Evolutionary conservation across 2,113 vertebrate species (phyloP).

Genomic region (Melanerpes formicivorus): DNA sequence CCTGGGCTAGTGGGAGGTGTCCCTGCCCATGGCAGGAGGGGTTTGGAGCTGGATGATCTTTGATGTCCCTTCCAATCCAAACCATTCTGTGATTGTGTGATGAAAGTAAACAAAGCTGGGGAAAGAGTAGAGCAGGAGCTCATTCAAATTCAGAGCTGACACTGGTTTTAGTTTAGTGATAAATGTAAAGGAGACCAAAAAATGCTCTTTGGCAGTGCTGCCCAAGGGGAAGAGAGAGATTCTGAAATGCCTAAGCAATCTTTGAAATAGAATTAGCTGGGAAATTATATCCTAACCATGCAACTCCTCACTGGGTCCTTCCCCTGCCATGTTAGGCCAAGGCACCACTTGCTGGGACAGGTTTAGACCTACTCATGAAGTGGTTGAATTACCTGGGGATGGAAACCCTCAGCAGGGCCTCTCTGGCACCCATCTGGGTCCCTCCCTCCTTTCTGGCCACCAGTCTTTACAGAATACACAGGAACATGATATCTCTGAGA

Average conservation of each 20-base stretch:
- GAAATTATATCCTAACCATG: neutral
- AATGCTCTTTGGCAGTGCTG: neutral
- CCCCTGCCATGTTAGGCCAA: neutral
- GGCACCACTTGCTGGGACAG: rapidly evolving
- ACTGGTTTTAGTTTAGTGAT: neutral
- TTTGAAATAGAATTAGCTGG: neutral
- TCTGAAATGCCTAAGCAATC: neutral
- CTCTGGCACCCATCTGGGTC: neutral
- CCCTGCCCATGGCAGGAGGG: too few relatives aligned
- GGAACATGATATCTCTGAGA: neutral
- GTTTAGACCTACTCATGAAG: neutral
- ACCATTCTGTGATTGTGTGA: too few relatives aligned
- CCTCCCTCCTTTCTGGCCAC: neutral
- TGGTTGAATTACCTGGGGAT: neutral
- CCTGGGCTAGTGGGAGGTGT: too few relatives aligned
- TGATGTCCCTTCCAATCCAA: too few relatives aligned
- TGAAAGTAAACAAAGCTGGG: neutral
- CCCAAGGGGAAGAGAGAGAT: neutral
- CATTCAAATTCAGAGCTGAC: neutral
- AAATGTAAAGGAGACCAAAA: neutral
- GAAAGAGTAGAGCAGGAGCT: neutral
- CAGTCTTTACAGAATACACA: neutral
- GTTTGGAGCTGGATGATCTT: too few relatives aligned
- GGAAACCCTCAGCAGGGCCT: neutral
- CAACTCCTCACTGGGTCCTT: neutral